Percentiles rank a stretch among this genome's conserved stretches.
phyloP scores from a whole-genome alignment of 2,888 invertebrate species.

The Drosophila paramelanica region DNA sequence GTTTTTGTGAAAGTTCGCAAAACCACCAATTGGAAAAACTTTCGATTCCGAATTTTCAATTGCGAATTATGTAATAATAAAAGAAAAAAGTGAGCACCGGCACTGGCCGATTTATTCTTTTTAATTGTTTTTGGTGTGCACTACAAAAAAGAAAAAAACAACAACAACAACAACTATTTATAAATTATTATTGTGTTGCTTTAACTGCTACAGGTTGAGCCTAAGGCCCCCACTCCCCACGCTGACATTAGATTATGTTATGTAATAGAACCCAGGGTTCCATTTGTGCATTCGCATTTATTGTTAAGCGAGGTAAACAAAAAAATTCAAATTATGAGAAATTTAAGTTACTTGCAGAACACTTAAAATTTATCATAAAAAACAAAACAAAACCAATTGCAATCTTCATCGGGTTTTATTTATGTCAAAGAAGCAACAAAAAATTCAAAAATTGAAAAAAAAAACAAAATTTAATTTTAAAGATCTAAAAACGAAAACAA shows the following conservation, averaged over 20 bases:
- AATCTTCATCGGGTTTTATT: constrained; percentile 35
- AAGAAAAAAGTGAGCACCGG: constrained; percentile 10
- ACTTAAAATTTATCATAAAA: constrained; percentile 31
- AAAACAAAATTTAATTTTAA: constrained; percentile 48
- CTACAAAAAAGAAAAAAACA: not conserved
- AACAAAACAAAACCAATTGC: constrained; percentile 2
- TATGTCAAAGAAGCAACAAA: constrained; percentile 22
- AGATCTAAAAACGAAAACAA: constrained; percentile 30
- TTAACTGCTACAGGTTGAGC: constrained; percentile 64
- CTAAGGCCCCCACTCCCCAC: constrained; percentile 39
- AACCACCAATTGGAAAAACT: not conserved
- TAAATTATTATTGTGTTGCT: constrained; percentile 16
- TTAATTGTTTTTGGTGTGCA: constrained; percentile 2
- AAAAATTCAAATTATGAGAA: constrained; percentile 2
- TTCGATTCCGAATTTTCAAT: not conserved
- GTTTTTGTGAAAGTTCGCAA: too few species aligned
- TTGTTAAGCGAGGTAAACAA: constrained; percentile 40
- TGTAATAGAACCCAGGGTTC: constrained; percentile 57
- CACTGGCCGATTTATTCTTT: not conserved
- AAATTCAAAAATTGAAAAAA: constrained; percentile 11
- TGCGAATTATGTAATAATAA: constrained; percentile 7
- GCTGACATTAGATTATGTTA: constrained; percentile 40
- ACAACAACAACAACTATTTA: not conserved
- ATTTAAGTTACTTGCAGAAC: constrained; percentile 14
- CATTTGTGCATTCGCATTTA: constrained; percentile 67